Conservation (phyloP, 2,888 invertebrate genomes). For the Liopterus haemorrhoidalis region DNA sequence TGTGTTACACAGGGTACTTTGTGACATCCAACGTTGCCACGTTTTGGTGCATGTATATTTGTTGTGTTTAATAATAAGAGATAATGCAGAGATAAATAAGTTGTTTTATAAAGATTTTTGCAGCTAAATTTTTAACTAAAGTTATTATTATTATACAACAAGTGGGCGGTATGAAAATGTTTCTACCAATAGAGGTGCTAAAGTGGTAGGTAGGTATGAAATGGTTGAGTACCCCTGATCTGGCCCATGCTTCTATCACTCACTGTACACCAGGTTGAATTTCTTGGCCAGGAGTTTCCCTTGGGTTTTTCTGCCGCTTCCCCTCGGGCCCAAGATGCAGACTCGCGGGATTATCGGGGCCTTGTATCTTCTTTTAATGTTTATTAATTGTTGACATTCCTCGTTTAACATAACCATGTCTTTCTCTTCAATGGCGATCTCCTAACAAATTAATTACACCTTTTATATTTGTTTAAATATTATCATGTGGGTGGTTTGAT, state of each 20-base stretch:
- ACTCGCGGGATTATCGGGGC: conserved; percentile 55
- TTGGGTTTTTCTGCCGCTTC: conserved; percentile 54
- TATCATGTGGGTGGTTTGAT: too few relatives aligned
- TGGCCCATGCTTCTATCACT: conserved; percentile 13
- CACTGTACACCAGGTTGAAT: conserved; percentile 52
- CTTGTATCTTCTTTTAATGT: conserved; percentile 39
- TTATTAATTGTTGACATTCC: conserved; percentile 42
- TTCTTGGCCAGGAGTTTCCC: conserved; percentile 49
- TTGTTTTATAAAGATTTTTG: too few relatives aligned
- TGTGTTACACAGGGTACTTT: too few relatives aligned
- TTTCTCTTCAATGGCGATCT: conserved; percentile 40
- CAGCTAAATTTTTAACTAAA: too few relatives aligned
- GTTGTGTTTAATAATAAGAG: too few relatives aligned
- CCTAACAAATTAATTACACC: conserved; percentile 35
- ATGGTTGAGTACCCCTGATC: too few relatives aligned
- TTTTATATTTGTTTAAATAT: too few relatives aligned
- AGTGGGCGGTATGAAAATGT: too few relatives aligned
- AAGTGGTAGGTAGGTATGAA: conserved; percentile 6
- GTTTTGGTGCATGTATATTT: not conserved
- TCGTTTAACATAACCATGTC: conserved; percentile 41
- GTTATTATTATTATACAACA: too few relatives aligned
- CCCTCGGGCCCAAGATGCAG: conserved; percentile 54
- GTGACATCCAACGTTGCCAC: too few relatives aligned
- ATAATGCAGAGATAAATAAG: too few relatives aligned
- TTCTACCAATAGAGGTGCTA: too few relatives aligned